Evolutionary conservation across 2,113 vertebrate species (phyloP).

Genomic region (sheep (Ovis aries)): ARS-UI_Ramb_v3.0 NC_056065.1:39452501-39453000

Average conservation of each 20-base stretch:
- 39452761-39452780: neutral
- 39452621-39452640: neutral
- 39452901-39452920: neutral
- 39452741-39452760: neutral
- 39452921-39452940: neutral
- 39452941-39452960: neutral
- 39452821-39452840: neutral
- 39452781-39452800: neutral
- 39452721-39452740: neutral
- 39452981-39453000: neutral
- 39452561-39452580: neutral
- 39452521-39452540: neutral
- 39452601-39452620: neutral
- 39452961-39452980: neutral
- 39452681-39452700: neutral
- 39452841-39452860: neutral
- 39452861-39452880: fast-evolving
- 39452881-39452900: neutral
- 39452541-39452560: neutral
- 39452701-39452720: neutral
- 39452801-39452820: neutral
- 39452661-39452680: neutral
- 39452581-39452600: neutral
- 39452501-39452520: fast-evolving
- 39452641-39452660: neutral